Base-by-base conservation (phyloP, 2,113 vertebrate genomes). In the Delphinapterus leucas region DNA sequence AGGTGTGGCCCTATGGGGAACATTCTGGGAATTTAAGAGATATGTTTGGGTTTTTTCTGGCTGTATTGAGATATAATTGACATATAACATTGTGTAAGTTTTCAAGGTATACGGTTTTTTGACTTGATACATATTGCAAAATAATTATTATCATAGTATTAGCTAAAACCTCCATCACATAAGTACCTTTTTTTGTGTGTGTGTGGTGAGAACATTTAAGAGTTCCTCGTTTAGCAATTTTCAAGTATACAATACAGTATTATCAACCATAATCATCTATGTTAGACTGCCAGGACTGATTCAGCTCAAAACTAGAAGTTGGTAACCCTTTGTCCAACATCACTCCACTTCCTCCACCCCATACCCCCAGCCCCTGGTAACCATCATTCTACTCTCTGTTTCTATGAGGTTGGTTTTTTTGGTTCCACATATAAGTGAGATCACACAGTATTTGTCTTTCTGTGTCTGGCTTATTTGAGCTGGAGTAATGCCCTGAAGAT, bases 71-170 rank as follows among this genome's bases (percentile, higher is more conserved):
- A 17, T n/a, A 20, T 3, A 33, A 8, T 67, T 67, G 63, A 67
- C 63, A 17, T 67, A 67, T 33, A 67, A 67, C 33, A 68, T n/a
- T 68, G 67, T n/a, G 67, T n/a, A 68, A n/a, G 8, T 68, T n/a
- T n/a, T 20, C 15, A 68, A 9, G 33, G 3, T n/a, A 15, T n/a
- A 8, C 0, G 17, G 7, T 20, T 3, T 68, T 6, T n/a, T n/a
- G 67, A 68, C n/a, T n/a, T 68, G 33, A n/a, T n/a, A n/a, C 33
- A 18, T 8, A 68, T 20, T 20, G 67, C 67, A 67, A 67, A 67
- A 67, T 67, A 14, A 33, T 33, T 15, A 67, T 31, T 3, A 33
- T 6, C 31, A 15, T 33, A 67, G 63, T 7, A 20, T n/a, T 68
- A 68, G 33, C 33, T n/a, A n/a, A 68, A 17, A 20, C 33, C 8